phyloP scores from a whole-genome alignment of 2,888 invertebrate genomes.

The Mesoligia furuncula region DNA sequence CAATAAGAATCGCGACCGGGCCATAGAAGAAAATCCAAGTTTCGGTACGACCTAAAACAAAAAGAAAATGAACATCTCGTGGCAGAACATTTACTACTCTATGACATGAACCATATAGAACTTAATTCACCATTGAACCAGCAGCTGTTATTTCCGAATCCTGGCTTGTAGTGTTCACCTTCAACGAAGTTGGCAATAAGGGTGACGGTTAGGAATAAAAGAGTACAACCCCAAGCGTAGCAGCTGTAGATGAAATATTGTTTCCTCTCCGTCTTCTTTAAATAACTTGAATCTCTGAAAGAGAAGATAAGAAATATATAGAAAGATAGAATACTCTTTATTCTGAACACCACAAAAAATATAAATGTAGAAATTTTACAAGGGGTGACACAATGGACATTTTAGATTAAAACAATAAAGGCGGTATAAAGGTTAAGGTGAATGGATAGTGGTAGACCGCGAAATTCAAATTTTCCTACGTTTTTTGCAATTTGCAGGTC shows the following conservation, averaged over 20 bases:
- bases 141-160: constrained; percentile 90
- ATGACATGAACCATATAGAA: neutral
- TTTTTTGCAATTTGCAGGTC: too few relatives aligned
- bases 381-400: too few relatives aligned
- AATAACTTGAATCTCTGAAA: constrained; percentile 80
- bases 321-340: too few relatives aligned
- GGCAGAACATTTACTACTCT: neutral
- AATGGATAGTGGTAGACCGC: too few relatives aligned
- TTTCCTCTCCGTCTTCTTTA: constrained; percentile 86
- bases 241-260: constrained; percentile 90
- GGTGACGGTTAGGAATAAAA: constrained; percentile 87
- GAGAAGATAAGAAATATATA: neutral
- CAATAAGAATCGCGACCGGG: constrained; percentile 91
- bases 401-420: neutral
- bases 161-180: constrained; percentile 90
- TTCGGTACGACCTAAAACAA: constrained; percentile 85
- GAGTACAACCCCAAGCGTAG: constrained; percentile 91
- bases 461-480: too few relatives aligned
- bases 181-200: constrained; percentile 89
- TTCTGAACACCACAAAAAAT: too few relatives aligned
- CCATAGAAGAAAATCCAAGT: constrained; percentile 93
- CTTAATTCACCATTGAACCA: constrained; percentile 91
- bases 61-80: constrained; percentile 13
- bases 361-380: too few relatives aligned
- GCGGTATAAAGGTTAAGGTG: too few relatives aligned